Evolutionary conservation across 2,113 vertebrate species (phyloP), one percentile per base, ranked within the genome.

Genomic region (Heterochromis multidens): DNA sequence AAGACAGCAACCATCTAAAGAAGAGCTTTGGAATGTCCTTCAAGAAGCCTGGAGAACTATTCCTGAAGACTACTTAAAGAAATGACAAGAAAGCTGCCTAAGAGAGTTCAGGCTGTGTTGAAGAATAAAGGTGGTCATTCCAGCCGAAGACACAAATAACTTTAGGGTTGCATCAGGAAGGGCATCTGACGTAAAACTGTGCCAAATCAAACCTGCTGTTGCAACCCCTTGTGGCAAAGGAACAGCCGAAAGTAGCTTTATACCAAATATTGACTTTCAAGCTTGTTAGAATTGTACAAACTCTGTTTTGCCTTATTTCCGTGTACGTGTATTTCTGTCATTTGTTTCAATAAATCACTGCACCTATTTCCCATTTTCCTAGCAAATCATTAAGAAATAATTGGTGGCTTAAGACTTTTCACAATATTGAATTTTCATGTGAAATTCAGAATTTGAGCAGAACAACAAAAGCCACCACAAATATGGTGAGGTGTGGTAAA

Each of bases 381-480:
- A 40, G 25, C 67, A 72, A 12, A 72, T 21, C 25, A 31, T 29
- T 46, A 25, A 70, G 17, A 70, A 70, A 70, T 19, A 8, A 46
- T 19, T 46, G 65, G 14, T 72, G 67, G 17, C 16, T 72, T 27
- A 10, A 72, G 17, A 72, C 9, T 7, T 49, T 72, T 72, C 14
- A 46, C 43, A 16, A 2, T 61, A 25, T 74, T 56, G 43, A 33
- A 63, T 61, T 14, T 60, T 17, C 49, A 57, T 13, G 17, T 81
- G 46, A 65, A 23, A 86, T 83, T 87, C 31, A 84, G 40, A 59
- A 87, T 81, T 58, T 14, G 27, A 85, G 43, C 12, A 29, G n/a
- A n/a, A 54, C 59, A 89, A 88, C 81, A 82, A 89, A 83, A 77
- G 46, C 27, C n/a, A 3, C 25, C 7, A 43, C 10, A 74, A 80